These are phyloP conservation scores for Therioaphis trifolii DNA, from an alignment of 2,888 invertebrate genomes.

Conservation along the genomic window DNA sequence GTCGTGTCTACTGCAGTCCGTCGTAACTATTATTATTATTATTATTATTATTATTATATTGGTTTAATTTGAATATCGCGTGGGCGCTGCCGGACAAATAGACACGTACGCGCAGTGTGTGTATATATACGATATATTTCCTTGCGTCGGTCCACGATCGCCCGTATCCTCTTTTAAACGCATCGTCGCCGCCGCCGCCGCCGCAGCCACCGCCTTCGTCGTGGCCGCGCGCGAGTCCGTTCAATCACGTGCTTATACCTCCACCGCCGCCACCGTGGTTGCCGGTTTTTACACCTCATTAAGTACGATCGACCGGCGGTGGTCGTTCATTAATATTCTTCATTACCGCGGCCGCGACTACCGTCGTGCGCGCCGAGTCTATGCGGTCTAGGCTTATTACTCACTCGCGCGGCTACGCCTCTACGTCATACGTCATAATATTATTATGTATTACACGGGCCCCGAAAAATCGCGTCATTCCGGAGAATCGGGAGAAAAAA, in stretches of 20 bases:
- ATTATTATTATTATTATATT: not conserved
- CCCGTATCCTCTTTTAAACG: not conserved
- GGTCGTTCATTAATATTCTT: constrained; percentile 40
- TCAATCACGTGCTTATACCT: constrained; percentile 17
- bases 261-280: not conserved
- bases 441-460: too few species aligned
- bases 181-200: too few species aligned
- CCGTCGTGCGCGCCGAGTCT: not conserved
- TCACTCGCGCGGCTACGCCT: too few species aligned
- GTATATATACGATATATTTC: not conserved
- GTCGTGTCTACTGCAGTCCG: too few species aligned
- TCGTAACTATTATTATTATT: too few species aligned
- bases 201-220: too few species aligned
- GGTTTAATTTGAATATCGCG: constrained; percentile 30
- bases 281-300: constrained; percentile 51
- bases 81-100: constrained; percentile 43
- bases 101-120: not conserved
- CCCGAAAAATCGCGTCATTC: not conserved
- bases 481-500: not conserved
- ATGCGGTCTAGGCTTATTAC: not conserved
- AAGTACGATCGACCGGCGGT: not conserved
- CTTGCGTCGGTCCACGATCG: not conserved
- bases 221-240: not conserved
- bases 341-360: constrained; percentile 6
- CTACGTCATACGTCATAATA: too few species aligned